Evolutionary conservation across 2,888 invertebrate species (phyloP), one percentile per base, ranked within the genome.

Genomic region (Tachystola acroxantha): DNA sequence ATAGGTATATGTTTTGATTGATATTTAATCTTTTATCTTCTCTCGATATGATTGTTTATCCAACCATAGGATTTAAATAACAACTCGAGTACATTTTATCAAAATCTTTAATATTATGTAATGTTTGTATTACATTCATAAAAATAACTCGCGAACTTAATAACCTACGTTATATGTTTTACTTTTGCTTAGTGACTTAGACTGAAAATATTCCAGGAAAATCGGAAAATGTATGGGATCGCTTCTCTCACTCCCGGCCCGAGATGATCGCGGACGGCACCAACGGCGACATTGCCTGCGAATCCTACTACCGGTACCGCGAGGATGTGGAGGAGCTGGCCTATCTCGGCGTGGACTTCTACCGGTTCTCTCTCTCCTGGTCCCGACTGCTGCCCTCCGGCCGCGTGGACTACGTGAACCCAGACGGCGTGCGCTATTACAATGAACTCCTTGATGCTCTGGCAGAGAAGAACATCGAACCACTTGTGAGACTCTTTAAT

Each of bases 251-350:
- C 54, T 80, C 82, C 0, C 71, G 74, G 13, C 88, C 90, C 0
- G 90, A 91, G 39, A 85, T 89, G 69, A 89, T 93, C 20, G 86
- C 68, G 0, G 90, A 92, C 42, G 72, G 80, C 1, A 86, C 88
- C 1, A 92, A 89, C 39, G 93, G 91, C 0, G 92, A 93, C 53
- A 60, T 92, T 1, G 91, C 93, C 0, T 90, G 91, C 44, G 91
- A 93, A 67, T 92, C 92, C 1, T 93, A 92, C 69, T 81, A 92
- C 65, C 88, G 90, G 42, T 92, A 89, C 60, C 82, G 75, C 39
- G 91, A 92, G 42, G 90, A 90, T 53, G 87, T 90, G 0, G 75
- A 79, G n/a, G 76, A 85, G 32, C 49, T 90, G 14, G 72, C 65
- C 1, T 57, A 84, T 48, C 67, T 90, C 1, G 89, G 89, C 2